A percentile compares a stretch with the other conserved stretches of the same genome.
These are phyloP conservation scores for Irena cyanogastra DNA, from an alignment of 2,113 vertebrate genomes.

Conservation along the genomic window DNA sequence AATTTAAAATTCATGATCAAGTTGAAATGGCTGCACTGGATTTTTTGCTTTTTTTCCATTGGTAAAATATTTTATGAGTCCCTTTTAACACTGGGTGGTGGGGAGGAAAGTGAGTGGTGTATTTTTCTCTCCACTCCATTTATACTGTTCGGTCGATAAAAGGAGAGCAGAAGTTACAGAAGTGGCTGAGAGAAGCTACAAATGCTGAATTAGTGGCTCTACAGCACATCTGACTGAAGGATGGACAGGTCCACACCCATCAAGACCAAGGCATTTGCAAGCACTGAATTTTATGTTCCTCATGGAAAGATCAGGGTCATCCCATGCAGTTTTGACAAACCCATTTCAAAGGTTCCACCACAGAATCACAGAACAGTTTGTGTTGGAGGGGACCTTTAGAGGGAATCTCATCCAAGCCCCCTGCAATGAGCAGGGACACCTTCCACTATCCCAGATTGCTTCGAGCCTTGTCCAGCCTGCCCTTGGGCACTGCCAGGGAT, in stretches of 20 bases:
- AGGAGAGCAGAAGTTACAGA: neutral
- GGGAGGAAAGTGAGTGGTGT: neutral
- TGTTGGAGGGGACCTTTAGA: neutral
- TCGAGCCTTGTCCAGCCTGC: fast-evolving
- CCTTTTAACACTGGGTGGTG: neutral
- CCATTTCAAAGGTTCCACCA: neutral
- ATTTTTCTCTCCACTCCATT: neutral
- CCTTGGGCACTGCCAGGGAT: neutral
- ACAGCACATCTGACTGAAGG: neutral
- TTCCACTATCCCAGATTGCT: fast-evolving
- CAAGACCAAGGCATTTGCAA: neutral
- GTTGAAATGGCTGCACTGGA: neutral
- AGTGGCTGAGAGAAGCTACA: neutral
- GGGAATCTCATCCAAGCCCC: neutral
- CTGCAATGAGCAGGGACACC: neutral
- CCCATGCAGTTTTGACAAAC: neutral
- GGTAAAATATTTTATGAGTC: neutral
- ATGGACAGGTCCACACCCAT: neutral
- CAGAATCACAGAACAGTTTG: neutral
- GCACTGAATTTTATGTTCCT: neutral
- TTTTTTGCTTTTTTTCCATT: neutral
- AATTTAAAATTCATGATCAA: neutral
- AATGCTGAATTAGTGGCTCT: neutral
- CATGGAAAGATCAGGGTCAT: neutral
- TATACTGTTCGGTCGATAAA: neutral